A percentile compares a stretch with the other conserved stretches of the same genome.
These are phyloP conservation scores for Rhizomys pruinosus DNA, from an alignment of 2,113 vertebrate genomes.

Conservation along the genomic window DNA sequence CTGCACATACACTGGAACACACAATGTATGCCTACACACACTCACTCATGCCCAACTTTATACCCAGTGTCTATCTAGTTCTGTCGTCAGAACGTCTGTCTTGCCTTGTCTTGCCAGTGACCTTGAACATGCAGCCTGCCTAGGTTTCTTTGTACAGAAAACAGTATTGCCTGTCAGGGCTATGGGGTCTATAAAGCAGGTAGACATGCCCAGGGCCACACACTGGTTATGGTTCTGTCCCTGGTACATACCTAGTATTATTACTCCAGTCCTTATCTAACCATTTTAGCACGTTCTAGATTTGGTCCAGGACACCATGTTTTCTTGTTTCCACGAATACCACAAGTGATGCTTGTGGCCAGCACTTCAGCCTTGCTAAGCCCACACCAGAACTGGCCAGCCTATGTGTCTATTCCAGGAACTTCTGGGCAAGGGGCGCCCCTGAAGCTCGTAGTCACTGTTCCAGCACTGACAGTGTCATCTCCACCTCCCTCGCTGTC, in stretches of 20 bases:
- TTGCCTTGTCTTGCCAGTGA: background rate
- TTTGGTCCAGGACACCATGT: background rate
- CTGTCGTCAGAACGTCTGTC: slow-evolving; percentile 9
- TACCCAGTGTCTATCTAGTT: background rate
- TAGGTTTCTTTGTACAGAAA: background rate
- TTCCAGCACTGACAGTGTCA: background rate
- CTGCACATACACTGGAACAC: background rate
- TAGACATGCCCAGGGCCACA: background rate
- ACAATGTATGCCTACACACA: background rate
- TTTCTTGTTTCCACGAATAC: background rate
- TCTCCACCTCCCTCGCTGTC: background rate
- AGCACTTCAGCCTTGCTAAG: slow-evolving; percentile 34
- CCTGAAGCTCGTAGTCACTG: too few relatives aligned
- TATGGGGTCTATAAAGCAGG: background rate
- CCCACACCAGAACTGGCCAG: background rate
- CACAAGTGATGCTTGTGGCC: slow-evolving; percentile 1
- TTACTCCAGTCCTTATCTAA: background rate
- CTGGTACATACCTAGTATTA: background rate
- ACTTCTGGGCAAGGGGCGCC: background rate
- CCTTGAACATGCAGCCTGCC: background rate
- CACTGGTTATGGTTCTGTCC: background rate
- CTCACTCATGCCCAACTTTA: background rate
- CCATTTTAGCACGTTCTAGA: background rate
- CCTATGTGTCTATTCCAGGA: background rate
- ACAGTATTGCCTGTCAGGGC: background rate